Evolutionary conservation across 2,113 vertebrate species (phyloP).

Genomic region (Brachypodius melanocephalos): DNA sequence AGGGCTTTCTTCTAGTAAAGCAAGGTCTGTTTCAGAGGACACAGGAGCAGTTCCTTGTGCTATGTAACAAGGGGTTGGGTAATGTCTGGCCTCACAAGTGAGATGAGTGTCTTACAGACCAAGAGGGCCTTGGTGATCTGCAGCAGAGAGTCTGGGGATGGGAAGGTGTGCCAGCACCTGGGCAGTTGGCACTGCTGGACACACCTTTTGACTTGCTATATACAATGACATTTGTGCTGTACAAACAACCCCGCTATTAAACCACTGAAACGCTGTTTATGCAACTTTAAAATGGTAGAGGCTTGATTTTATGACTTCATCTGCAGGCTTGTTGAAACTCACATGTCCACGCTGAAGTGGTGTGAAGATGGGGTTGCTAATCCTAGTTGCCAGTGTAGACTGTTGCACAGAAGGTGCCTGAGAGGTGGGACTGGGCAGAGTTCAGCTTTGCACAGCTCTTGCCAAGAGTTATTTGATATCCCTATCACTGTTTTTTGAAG

Average conservation of each 20-base stretch:
- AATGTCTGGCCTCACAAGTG: background rate
- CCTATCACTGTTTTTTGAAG: background rate
- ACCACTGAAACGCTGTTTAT: background rate
- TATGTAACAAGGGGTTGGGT: rapidly evolving
- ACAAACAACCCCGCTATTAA: background rate
- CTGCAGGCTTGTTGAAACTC: background rate
- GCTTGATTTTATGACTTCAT: background rate
- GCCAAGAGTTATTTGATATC: background rate
- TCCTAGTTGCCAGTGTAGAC: background rate
- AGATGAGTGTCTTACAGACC: rapidly evolving
- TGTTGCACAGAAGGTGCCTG: background rate
- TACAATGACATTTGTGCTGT: rapidly evolving
- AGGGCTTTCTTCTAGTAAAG: background rate
- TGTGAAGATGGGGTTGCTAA: background rate
- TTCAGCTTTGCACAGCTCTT: background rate
- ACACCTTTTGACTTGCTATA: background rate
- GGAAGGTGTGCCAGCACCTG: background rate
- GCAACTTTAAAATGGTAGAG: background rate
- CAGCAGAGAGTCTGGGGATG: background rate
- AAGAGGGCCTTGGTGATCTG: background rate
- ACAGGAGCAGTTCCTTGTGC: background rate
- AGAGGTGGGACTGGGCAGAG: background rate
- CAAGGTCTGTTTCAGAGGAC: background rate
- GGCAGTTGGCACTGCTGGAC: background rate
- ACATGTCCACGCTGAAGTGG: background rate